Conservation (phyloP, 1,140 invertebrate genomes). For the Ptiloglossa arizonensis region DNA sequence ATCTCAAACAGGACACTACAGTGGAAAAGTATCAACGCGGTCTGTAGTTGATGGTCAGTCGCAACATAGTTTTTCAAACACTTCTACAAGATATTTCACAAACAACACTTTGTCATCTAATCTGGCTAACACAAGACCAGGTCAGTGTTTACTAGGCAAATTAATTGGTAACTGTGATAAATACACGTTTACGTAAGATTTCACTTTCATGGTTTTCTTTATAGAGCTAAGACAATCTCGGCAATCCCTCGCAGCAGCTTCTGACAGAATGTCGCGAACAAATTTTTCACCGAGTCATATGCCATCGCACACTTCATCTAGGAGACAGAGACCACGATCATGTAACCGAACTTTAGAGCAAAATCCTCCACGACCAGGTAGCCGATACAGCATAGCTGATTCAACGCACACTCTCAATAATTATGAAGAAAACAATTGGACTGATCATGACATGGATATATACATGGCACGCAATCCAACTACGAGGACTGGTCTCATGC, state of each 20-base stretch:
- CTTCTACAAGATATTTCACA: conserved; percentile 88
- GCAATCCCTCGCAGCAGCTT: conserved; percentile 89
- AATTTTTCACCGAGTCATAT: conserved; percentile 82
- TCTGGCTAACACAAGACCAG: conserved; percentile 89
- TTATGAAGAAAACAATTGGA: conserved; percentile 96
- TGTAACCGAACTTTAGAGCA: conserved; percentile 77
- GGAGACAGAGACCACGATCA: conserved; percentile 85
- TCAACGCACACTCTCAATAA: conserved; percentile 91
- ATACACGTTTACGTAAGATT: neutral
- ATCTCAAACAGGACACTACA: conserved; percentile 83
- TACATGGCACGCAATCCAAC: conserved; percentile 96
- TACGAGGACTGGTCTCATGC: conserved; percentile 91
- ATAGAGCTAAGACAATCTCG: conserved; percentile 90
- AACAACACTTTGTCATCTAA: conserved; percentile 88
- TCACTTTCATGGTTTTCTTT: conserved; percentile 57
- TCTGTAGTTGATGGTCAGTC: conserved; percentile 93
- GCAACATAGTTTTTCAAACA: conserved; percentile 91
- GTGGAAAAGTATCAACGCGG: conserved; percentile 77
- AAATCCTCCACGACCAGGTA: conserved; percentile 83
- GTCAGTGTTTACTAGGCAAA: conserved; percentile 73
- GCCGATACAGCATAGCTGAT: conserved; percentile 87
- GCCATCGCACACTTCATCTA: conserved; percentile 84
- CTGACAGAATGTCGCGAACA: conserved; percentile 89
- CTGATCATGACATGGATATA: conserved; percentile 97
- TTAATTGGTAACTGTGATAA: too few species aligned